Evolutionary conservation across 2,888 invertebrate species (phyloP), one percentile per base, ranked within the genome.

Genomic region (Gymnocheta viridis): DNA sequence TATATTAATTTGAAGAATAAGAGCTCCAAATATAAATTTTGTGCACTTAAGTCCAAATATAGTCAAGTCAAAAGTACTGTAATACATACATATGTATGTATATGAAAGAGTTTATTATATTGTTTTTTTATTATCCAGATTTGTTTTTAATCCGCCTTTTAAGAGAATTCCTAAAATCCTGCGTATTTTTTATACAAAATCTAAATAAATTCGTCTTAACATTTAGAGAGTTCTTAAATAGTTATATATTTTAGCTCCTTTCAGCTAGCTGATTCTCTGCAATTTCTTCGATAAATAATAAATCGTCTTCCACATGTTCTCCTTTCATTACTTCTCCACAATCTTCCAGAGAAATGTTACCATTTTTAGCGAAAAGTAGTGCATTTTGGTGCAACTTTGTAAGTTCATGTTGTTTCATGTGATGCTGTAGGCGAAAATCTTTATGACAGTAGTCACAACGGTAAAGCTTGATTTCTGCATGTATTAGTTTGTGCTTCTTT

Each of bases 401-500:
- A 81, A 89, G 89, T 82, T 90, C 89, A 76, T 91, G 91, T 73
- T 91, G 91, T 2, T 91, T 91, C 88, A 91, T 88, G 72, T 91
- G 91, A 86, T 91, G 91, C 12, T 90, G 87, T 24, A 91, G 82
- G 0, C 91, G 90, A 82, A 91, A 91, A 56, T 91, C 91, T 76
- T 91, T 91, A 35, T 89, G 87, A 27, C 91, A 91, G 54, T 90
- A 91, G 0, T 89, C 88, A 80, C 91, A 91, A 2, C 90, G 89
- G 72, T 90, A 91, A 4, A 89, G 67, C 58, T 91, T 91, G 1
- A 89, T 89, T 44, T 91, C 91, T 3, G 89, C 88, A 82, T 91
- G 91, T 73, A 91, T 91, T 1, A 91, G 85, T 85, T 89, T 89
- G 62, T 91, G 91, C 64, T 91, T 91, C 2, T 89, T 89, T 14